Conservation (phyloP, 2,888 invertebrate species). For the Branchipolynoe longqiensis region DNA sequence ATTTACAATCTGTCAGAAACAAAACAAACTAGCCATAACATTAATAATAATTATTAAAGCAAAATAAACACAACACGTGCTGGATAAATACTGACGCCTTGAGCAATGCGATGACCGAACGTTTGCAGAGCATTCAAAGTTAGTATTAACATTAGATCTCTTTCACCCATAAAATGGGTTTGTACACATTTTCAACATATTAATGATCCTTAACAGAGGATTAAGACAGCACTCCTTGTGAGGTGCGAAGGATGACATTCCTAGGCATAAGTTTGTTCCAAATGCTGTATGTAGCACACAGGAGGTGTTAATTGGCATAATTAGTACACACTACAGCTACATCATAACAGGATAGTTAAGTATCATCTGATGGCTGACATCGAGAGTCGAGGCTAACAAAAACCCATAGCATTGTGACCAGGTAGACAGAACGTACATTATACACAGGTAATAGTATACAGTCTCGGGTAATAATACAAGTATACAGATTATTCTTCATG, state of each 20-base stretch:
- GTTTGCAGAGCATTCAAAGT: conserved; percentile 47
- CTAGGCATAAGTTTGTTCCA: conserved; percentile 37
- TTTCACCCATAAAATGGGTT: not conserved
- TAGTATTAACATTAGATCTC: conserved; percentile 39
- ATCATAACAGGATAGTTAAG: conserved; percentile 41
- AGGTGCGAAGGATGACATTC: conserved; percentile 26
- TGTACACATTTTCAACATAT: conserved; percentile 16
- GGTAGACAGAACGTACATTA: conserved; percentile 42
- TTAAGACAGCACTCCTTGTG: conserved; percentile 7
- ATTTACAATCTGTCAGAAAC: conserved; percentile 28
- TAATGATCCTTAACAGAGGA: not conserved
- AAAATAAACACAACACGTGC: conserved; percentile 40
- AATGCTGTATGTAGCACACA: conserved; percentile 24
- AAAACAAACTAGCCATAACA: conserved; percentile 11
- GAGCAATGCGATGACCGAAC: conserved; percentile 45
- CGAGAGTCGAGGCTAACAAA: conserved; percentile 40
- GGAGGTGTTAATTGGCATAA: conserved; percentile 27
- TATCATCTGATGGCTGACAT: conserved; percentile 32
- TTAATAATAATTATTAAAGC: conserved; percentile 15
- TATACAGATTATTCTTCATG: not conserved
- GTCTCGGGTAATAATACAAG: not conserved
- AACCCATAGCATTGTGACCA: conserved; percentile 57
- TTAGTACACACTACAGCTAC: conserved; percentile 21
- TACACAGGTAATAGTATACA: too few species aligned
- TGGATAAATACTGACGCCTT: conserved; percentile 45